Base-by-base conservation (phyloP, 2,113 vertebrate genomes). In the Channa maculata region DNA sequence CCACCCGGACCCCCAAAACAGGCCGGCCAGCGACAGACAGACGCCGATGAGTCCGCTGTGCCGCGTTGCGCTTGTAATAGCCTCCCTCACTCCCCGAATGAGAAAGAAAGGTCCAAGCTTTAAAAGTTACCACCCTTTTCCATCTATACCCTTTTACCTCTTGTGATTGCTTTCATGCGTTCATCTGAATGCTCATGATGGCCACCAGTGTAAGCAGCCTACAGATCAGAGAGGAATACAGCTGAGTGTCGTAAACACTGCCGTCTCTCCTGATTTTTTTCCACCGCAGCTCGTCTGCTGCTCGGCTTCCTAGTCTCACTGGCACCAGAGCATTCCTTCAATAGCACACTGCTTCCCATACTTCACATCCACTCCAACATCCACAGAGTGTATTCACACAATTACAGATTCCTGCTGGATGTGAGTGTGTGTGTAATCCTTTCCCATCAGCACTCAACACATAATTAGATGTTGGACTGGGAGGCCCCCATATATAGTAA, bases 381-480 rank as follows among this genome's bases (percentile, higher is more conserved):
- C 84, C 86, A 91, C 85, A 90, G 49, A 82, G 79, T 52, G 55
- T 53, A 65, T 84, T 90, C 82, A 82, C 84, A 83, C 91, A 93
- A 91, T 92, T 91, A 92, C 90, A 92, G 90, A 93, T 89, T 85
- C 79, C 84, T 86, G 72, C 86, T 90, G 75, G 61, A 82, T 85
- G 84, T 71, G 65, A 77, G 63, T 65, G 75, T 80, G 73, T 65
- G 57, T 76, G 78, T 80, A 75, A 83, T 86, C 75, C 75, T 75
- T 92, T 88, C 88, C 90, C 91, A 92, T 89, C 92, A 90, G 80
- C 0, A 50, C 79, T 71, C 80, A 88, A 88, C 89, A 89, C 88
- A 91, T 93, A 92, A 93, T 93, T 91, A 92, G 90, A 92, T 70
- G 92, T 89, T 92, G 83, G 86, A 86, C 79, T 79, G 58, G 62